Conservation (phyloP, 1,140 invertebrate species). For the Apis laboriosa region DNA sequence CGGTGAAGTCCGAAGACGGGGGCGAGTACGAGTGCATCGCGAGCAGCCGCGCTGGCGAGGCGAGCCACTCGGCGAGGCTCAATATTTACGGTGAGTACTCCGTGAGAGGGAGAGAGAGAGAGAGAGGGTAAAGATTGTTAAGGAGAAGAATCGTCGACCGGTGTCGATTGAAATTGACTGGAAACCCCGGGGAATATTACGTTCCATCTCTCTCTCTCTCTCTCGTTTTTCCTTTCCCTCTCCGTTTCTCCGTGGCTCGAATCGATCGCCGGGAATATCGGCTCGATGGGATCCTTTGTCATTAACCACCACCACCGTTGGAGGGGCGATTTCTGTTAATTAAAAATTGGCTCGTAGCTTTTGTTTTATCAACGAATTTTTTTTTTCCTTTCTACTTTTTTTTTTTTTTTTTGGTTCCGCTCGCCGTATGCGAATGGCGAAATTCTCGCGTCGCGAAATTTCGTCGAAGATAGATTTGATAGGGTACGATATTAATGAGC, state of each 20-base stretch:
- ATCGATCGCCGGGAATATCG: constrained; percentile 14
- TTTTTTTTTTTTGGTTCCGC: too few species aligned
- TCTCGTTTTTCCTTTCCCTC: not conserved
- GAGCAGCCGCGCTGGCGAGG: constrained; percentile 84
- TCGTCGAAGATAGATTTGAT: too few species aligned
- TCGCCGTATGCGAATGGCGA: too few species aligned
- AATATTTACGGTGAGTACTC: constrained; percentile 85
- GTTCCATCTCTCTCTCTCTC: constrained; percentile 1
- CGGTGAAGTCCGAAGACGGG: constrained; percentile 86
- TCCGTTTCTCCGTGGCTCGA: not conserved
- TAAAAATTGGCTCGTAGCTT: constrained; percentile 19
- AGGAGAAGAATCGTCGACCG: constrained; percentile 37
- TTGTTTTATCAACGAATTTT: constrained; percentile 20
- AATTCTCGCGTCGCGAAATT: too few species aligned
- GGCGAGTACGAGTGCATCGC: constrained; percentile 88
- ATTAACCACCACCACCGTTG: not conserved
- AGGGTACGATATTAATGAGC: not conserved
- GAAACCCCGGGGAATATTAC: constrained; percentile 47
- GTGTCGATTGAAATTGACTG: constrained; percentile 52
- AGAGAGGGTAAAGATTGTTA: constrained; percentile 22
- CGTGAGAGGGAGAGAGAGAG: not conserved
- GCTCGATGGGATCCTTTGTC: constrained; percentile 12
- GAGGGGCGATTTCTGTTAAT: constrained; percentile 26
- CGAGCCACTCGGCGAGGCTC: constrained; percentile 83
- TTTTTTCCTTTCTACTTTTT: too few species aligned